phyloP scores from a whole-genome alignment of 2,113 vertebrate genomes.

The Cercocebus atys region DNA sequence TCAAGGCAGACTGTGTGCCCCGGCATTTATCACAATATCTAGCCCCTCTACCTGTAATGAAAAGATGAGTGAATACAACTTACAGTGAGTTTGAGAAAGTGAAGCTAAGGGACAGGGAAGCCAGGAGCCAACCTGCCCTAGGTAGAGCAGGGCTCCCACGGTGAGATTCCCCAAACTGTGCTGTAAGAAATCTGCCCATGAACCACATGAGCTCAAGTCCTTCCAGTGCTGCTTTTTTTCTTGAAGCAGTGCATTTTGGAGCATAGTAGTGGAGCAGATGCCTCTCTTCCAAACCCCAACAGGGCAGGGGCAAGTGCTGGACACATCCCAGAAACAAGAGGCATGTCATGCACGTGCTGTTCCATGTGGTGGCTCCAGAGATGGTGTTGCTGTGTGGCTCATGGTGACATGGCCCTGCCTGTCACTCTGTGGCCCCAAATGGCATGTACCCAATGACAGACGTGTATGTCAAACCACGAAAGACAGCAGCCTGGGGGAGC shows the following conservation, averaged over 20 bases:
- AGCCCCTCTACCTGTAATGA: background rate
- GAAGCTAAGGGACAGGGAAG: background rate
- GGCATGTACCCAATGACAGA: constrained; percentile 1
- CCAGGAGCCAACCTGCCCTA: background rate
- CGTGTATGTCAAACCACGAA: background rate
- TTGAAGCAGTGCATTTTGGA: background rate
- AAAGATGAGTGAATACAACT: background rate
- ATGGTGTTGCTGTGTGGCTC: background rate
- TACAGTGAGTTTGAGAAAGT: background rate
- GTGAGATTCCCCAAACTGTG: background rate
- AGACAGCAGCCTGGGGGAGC: background rate
- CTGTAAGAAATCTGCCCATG: background rate
- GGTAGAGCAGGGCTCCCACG: background rate
- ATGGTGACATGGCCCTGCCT: background rate
- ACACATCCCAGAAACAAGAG: background rate
- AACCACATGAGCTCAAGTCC: fast-evolving
- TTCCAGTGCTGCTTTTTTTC: background rate
- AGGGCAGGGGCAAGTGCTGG: background rate
- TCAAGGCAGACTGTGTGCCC: background rate
- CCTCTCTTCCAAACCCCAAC: background rate
- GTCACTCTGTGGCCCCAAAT: background rate
- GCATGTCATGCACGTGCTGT: fast-evolving
- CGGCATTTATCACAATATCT: background rate
- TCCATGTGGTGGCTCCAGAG: background rate
- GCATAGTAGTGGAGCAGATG: background rate